Evolutionary conservation across 1,140 invertebrate species (phyloP).

Genomic region (Drosophila sturtevanti): DNA sequence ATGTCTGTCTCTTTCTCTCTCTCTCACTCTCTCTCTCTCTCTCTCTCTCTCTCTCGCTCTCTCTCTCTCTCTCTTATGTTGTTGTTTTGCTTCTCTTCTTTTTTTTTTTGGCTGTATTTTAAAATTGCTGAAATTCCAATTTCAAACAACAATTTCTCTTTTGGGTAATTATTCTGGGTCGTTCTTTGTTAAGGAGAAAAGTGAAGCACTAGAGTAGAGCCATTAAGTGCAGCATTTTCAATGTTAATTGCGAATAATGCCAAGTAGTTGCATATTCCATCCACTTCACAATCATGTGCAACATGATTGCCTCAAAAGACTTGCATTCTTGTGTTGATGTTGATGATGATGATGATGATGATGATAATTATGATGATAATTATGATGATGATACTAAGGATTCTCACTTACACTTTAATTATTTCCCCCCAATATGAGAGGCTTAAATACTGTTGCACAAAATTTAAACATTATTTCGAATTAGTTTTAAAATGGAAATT

Average conservation of each 20-base stretch:
- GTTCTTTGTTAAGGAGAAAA: neutral
- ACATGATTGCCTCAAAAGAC: neutral
- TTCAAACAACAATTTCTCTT: constrained; percentile 4
- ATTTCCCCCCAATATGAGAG: too few species aligned
- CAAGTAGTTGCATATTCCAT: constrained; percentile 29
- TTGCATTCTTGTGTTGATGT: neutral
- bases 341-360: too few species aligned
- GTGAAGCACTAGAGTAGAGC: neutral
- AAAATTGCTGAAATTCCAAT: neutral
- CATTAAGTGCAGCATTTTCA: constrained; percentile 47
- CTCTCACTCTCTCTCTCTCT: neutral
- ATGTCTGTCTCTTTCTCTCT: neutral
- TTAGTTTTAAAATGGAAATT: too few species aligned
- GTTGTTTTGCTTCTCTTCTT: neutral
- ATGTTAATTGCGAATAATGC: constrained; percentile 56
- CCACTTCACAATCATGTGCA: constrained; percentile 15
- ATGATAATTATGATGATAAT: too few species aligned
- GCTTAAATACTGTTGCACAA: too few species aligned
- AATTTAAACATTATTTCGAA: too few species aligned
- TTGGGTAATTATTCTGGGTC: constrained; percentile 1
- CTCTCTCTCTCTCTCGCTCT: neutral
- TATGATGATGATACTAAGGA: too few species aligned
- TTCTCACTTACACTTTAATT: too few species aligned
- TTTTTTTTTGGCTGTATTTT: neutral
- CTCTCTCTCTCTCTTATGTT: neutral